These are phyloP conservation scores for Lateolabrax maculatus DNA, from an alignment of 2,797 vertebrate species.

Conservation along the genomic window DNA sequence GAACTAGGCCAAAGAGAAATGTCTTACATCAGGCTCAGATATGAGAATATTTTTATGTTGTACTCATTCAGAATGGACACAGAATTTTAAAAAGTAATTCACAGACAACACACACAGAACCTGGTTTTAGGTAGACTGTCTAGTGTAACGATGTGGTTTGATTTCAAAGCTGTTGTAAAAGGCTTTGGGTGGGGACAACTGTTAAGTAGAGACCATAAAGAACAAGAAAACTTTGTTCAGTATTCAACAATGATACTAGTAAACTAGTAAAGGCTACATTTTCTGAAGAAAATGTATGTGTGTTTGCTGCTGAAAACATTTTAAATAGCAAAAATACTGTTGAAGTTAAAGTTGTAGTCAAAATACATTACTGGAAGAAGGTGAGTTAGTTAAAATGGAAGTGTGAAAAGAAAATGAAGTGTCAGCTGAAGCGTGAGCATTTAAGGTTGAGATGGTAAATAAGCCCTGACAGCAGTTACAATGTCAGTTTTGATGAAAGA, in stretches of 20 bases:
- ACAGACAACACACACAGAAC: neutral
- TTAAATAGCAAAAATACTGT: neutral
- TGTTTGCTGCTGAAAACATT: neutral
- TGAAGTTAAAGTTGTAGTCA: neutral
- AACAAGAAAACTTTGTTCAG: constrained; percentile 2
- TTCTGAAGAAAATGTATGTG: neutral
- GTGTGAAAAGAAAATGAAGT: neutral
- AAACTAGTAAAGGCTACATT: neutral
- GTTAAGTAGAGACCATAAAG: neutral
- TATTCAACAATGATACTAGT: neutral
- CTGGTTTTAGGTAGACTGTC: neutral
- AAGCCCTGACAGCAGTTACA: neutral
- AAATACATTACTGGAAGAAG: neutral
- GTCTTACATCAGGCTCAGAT: constrained; percentile 1
- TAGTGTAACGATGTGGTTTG: constrained; percentile 6
- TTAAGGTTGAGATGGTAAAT: neutral
- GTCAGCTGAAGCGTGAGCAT: neutral
- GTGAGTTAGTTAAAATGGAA: neutral
- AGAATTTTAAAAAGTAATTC: neutral
- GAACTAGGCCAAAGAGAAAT: neutral
- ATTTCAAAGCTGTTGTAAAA: constrained; percentile 16
- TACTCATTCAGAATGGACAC: neutral
- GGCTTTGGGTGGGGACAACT: neutral
- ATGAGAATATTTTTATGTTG: neutral
- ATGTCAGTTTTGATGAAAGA: neutral